Conservation (phyloP, 1,140 invertebrate species). For the Magallana gigas region DNA sequence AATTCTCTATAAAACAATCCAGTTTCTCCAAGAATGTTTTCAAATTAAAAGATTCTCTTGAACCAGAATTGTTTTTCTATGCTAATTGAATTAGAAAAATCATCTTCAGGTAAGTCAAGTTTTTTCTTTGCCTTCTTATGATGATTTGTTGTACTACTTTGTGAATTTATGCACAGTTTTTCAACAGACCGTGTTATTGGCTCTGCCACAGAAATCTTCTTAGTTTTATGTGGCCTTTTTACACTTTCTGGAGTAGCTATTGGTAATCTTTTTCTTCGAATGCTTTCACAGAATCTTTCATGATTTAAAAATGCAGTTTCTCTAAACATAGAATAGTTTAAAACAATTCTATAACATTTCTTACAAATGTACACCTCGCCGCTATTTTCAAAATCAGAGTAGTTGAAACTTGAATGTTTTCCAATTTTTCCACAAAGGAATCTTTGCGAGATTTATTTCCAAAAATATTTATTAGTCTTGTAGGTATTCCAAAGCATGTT, state of each 20-base stretch:
- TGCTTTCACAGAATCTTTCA: not conserved
- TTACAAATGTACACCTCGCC: not conserved
- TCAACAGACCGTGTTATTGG: not conserved
- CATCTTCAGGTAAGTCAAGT: not conserved
- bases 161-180: slow-evolving; percentile 16
- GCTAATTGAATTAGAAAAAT: not conserved
- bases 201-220: slow-evolving; percentile 9
- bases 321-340: slow-evolving; percentile 6
- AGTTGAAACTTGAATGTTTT: not conserved
- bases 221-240: not conserved
- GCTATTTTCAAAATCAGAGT: not conserved
- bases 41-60: not conserved
- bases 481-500: not conserved
- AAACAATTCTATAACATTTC: not conserved
- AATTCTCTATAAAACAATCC: not conserved
- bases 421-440: not conserved
- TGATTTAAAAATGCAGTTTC: not conserved
- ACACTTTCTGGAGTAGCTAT: not conserved
- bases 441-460: not conserved
- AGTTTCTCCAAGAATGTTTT: not conserved
- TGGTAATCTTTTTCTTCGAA: slow-evolving; percentile 10
- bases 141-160: not conserved
- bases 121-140: not conserved
- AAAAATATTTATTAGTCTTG: not conserved
- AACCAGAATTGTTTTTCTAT: not conserved